phyloP scores from a whole-genome alignment of 2,888 invertebrate species.

The Theretra japonica region DNA sequence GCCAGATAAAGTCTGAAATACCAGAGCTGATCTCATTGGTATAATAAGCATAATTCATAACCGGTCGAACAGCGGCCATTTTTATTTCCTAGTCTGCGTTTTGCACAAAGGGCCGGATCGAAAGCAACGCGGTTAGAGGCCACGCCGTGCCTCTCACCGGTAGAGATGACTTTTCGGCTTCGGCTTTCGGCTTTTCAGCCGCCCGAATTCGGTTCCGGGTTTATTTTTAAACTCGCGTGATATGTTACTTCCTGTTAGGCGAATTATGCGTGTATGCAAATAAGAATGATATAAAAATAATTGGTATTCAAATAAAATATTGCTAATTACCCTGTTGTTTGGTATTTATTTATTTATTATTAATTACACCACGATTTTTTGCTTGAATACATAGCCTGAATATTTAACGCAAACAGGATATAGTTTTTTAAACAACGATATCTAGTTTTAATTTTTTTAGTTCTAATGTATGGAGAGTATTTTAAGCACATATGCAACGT shows the following conservation, averaged over 20 bases:
- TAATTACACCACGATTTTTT: too few species aligned
- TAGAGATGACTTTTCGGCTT: constrained; percentile 2
- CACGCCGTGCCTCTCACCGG: constrained; percentile 46
- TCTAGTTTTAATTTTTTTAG: too few species aligned
- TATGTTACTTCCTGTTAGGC: not conserved
- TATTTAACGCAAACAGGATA: too few species aligned
- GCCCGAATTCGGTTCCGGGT: not conserved
- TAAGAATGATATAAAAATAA: too few species aligned
- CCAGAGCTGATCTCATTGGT: constrained; percentile 25
- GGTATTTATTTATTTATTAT: too few species aligned
- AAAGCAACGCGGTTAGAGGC: constrained; percentile 73
- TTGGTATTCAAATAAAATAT: too few species aligned
- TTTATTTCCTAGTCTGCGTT: constrained; percentile 46
- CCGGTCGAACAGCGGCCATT: constrained; percentile 37
- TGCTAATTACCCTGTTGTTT: too few species aligned
- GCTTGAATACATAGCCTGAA: too few species aligned
- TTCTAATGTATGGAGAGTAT: too few species aligned
- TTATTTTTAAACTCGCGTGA: not conserved
- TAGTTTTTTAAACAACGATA: too few species aligned
- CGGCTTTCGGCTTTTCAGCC: constrained; percentile 12
- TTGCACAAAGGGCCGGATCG: constrained; percentile 64
- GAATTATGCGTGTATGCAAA: not conserved
- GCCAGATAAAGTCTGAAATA: constrained; percentile 13
- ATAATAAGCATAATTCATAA: constrained; percentile 23
- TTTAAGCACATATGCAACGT: too few species aligned